Evolutionary conservation across 2,113 vertebrate species (phyloP), one percentile per base, ranked within the genome.

Genomic region (Coregonus clupeaformis): DNA sequence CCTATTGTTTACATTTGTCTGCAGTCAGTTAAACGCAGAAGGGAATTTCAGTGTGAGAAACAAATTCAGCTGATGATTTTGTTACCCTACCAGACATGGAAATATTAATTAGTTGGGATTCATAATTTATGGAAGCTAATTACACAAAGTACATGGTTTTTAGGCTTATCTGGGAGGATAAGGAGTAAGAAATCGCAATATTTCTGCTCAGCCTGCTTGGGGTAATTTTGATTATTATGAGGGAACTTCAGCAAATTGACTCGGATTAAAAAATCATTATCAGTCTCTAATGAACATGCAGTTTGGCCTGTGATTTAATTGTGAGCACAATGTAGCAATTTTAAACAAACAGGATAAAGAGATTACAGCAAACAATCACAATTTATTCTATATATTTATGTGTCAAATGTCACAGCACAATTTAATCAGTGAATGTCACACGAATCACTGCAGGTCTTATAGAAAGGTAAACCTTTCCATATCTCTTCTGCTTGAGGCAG

Each of bases 221-320:
- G 82, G 74, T 88, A 85, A 90, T 91, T 89, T 86, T 74, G 79
- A 84, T 78, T 81, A 86, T 80, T 87, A 85, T 83, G 80, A 76
- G 77, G 73, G 81, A 89, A 90, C 77, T 70, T 82, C 14, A 49
- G 47, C 78, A 89, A 92, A 90, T 90, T 82, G 77, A 87, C 79
- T 86, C 75, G 78, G 88, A 93, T 91, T 81, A 88, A 89, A 89
- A 92, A 90, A 90, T 90, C 89, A 90, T 92, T 90, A 91, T 92
- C 79, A 68, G 77, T 83, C 79, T 90, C 82, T 88, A 91, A 91
- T 91, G 84, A 91, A 88, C 83, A 84, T 80, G 81, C 80, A 85
- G 86, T 87, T 85, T 87, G 77, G 68, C 57, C 47, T 74, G 69
- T 79, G 80, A 80, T 86, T 88, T 86, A 86, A 85, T 87, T 86